Evolutionary conservation across 37 sponge, comb jelly and placozoan species (phyloP), one percentile per base, ranked within the genome.

Genomic region (Tethya wilhelma): DNA sequence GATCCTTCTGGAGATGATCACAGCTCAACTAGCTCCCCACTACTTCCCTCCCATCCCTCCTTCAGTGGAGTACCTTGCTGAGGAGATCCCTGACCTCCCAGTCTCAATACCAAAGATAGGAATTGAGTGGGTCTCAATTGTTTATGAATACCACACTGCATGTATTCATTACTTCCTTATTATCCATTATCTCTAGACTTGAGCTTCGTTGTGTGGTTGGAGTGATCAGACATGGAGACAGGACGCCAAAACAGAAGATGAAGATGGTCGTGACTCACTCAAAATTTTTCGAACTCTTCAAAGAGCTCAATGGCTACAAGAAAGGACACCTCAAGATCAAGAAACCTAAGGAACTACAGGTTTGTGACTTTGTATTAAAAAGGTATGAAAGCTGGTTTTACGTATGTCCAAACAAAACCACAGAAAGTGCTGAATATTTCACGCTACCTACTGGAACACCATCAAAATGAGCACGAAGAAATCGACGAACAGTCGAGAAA

Each of bases 231-330:
- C 97, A 97, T 68, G 97, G 93, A 30, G 98, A 97, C 67, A 67
- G 95, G 7, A 97, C 93, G 43, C 98, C 98, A 32, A 97, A 97
- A 49, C 98, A 97, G 76, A 97, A 97, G 84, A 89, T 91, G 86
- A 97, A 97, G 73, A 91, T 97, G 90, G 73, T 91, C 12, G 93
- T 89, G n/a, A 89, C 68, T 14, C 88, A 94, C 38, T 64, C 55
- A 17, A 79, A 71, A n/a, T 81, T 90, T 66, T 75, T 79, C 49
- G 74, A 84, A 6, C 69, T 96, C 56, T 91, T 91, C 44, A 67
- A 89, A 38, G 86, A 93, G 58, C 81, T 87, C 40, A 78, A 80
- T 4, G 79, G 83, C 34, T 80, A 80, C 41, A 60, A 83, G 36
- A 86, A 83, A 30, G 74, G 79, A 26, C 67, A 81, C 4, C 41